Base-by-base conservation (phyloP, 1,140 invertebrate genomes). In the Ceratosolen solmsi region DNA sequence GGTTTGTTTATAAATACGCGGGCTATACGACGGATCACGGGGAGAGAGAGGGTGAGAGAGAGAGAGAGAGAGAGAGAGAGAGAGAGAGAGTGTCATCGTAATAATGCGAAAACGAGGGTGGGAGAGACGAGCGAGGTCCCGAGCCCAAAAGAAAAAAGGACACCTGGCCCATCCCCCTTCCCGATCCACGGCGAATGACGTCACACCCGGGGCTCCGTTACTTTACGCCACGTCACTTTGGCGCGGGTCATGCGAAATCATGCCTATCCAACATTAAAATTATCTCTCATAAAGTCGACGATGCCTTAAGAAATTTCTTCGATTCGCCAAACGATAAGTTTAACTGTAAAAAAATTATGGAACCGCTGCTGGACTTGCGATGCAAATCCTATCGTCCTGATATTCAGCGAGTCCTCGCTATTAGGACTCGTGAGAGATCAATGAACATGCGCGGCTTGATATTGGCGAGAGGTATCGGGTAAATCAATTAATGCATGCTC, bases 1-100 rank as follows among this genome's bases (percentile, higher is more conserved):
- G 86, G 82, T 87, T 88, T 89, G 87, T 74, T 80, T 80, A 80
- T 74, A 65, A 74, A 79, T 82, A 51, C 54, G 75, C 73, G 20
- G 36, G 54, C 27, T 27, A 82, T 79, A 79, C 79, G 79, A 58
- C 76, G 73, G 17, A 71, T 33, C 30, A 49, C n/a, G 51, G 80
- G 27, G 71, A 78, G 20, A 27, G 68, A 72, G 60, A 49, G 41
- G 9, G 54, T 22, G 75, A 17, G 75, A 63, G 38, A 46, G 46
- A 9, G 60, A 30, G 38, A 49, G 27, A 46, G 36, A 27, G 54
- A 33, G 38, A n/a, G 38, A 41, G 38, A 30, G 27, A 7, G 71
- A 78, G 20, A 27, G 68, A 72, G 60, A 49, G 41, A 9, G 54
- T 22, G 75, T n/a, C n/a, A n/a, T n/a, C n/a, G n/a, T n/a, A n/a